Evolutionary conservation across 2,888 invertebrate species (phyloP), one percentile per base, ranked within the genome.

Genomic region (Ennomos quercinarius): DNA sequence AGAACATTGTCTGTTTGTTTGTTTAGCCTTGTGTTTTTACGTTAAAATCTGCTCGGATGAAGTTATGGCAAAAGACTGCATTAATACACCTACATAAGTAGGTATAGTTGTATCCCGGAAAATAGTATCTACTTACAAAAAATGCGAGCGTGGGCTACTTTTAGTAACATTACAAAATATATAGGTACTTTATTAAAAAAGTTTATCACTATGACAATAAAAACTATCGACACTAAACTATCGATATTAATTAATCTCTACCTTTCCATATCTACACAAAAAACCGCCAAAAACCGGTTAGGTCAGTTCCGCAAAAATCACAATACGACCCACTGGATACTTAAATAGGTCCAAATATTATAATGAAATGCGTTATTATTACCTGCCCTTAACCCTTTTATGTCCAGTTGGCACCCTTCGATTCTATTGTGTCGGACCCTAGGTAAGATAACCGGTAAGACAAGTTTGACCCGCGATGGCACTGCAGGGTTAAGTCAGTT

Each of bases 291-390:
- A 85, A 92, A 92, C 92, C 89, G 89, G 92, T 92, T 80, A 89
- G 91, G 92, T 91, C 92, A 92, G 89, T 91, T 90, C 78, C 73
- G 83, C 82, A 85, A 64, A 61, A 82, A 84, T 83, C 81, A 91
- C 91, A 91, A 91, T 87, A 84, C 72, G 63, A 83, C 86, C 87
- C 89, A 85, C 77, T 87, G 89, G 91, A 89, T 91, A 92, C 89
- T 91, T 89, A 92, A 92, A 91, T 91, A 91, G 91, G 91, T 91
- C 91, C 91, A 91, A 91, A 91, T 83, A 91, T 89, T 87, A 91
- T 89, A 91, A 90, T 90, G 81, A 76, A 80, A 78, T 81, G 74
- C 79, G 77, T 77, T 87, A 89, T 90, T 90, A 87, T 84, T 83
- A 80, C 71, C 76, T 71, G 80, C 81, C 49, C 41, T 76, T 76